A percentile compares a stretch with the other conserved stretches of the same genome.
phyloP scores from a whole-genome alignment of 2,113 vertebrate species.

The Origma solitaria region DNA sequence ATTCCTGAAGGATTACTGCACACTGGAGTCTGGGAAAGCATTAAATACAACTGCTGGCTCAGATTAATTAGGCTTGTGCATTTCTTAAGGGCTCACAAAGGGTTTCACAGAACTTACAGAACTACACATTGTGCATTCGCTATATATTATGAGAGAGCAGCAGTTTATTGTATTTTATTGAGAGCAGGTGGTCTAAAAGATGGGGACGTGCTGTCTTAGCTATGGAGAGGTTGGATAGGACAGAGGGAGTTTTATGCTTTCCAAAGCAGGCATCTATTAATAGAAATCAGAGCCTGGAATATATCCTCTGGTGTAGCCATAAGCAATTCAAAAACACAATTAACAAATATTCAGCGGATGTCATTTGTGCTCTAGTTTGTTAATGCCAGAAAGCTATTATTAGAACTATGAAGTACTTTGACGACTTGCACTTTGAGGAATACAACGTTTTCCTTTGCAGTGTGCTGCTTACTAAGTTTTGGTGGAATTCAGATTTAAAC shows the following conservation, averaged over 20 bases:
- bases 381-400: slow-evolving; percentile 7
- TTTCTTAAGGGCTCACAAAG: neutral
- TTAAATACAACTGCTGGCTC: neutral
- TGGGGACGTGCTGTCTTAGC: neutral
- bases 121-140: neutral
- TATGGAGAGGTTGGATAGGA: neutral
- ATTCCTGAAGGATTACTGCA: neutral
- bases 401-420: neutral
- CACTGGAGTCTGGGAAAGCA: neutral
- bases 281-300: slow-evolving; percentile 54
- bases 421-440: neutral
- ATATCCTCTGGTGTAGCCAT: slow-evolving; percentile 24
- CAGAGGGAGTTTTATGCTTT: neutral
- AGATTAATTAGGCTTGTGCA: neutral
- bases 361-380: neutral
- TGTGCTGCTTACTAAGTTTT: neutral
- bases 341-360: slow-evolving; percentile 28
- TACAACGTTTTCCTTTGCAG: neutral
- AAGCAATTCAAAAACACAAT: slow-evolving; percentile 41
- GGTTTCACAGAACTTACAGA: neutral
- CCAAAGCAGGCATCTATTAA: slow-evolving; percentile 49
- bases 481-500: neutral
- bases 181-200: neutral
- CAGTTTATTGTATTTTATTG: neutral
- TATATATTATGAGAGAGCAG: neutral